These are phyloP conservation scores for Dasyurus viverrinus DNA, from an alignment of 2,113 vertebrate species.

Conservation along the genomic window DNA sequence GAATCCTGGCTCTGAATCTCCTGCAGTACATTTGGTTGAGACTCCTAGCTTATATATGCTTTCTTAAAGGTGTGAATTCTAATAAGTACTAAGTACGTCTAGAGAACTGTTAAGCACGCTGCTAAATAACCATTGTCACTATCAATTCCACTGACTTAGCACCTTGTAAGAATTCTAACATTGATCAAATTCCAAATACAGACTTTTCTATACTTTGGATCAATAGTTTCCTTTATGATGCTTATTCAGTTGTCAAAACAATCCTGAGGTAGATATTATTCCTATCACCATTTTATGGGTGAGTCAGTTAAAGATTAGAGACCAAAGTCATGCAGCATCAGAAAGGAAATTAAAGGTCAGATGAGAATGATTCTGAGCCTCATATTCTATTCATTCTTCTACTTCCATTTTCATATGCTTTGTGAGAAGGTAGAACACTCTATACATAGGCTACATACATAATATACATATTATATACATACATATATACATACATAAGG, in stretches of 20 bases:
- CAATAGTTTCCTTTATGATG: rapidly evolving
- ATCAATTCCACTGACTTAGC: no score
- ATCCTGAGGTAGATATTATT: neutral
- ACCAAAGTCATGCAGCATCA: neutral
- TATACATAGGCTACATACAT: no score
- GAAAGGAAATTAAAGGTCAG: neutral
- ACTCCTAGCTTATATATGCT: no score
- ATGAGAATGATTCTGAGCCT: neutral
- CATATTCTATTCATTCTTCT: neutral
- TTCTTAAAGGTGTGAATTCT: no score
- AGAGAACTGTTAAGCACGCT: no score
- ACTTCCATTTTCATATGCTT: neutral
- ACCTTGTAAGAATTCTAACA: no score
- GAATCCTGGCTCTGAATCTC: no score
- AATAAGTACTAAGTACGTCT: no score
- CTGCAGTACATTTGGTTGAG: no score
- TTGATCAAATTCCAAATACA: neutral
- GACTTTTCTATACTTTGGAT: neutral
- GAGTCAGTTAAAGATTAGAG: neutral
- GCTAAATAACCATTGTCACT: no score
- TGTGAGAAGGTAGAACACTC: neutral
- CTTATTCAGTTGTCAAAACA: neutral
- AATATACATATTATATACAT: no score
- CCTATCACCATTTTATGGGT: neutral
- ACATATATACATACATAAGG: neutral